A percentile compares a stretch with the other conserved stretches of the same genome.
These are phyloP conservation scores for Aproaerema taeniolella DNA, from an alignment of 2,888 invertebrate genomes.

Conservation along the genomic window DNA sequence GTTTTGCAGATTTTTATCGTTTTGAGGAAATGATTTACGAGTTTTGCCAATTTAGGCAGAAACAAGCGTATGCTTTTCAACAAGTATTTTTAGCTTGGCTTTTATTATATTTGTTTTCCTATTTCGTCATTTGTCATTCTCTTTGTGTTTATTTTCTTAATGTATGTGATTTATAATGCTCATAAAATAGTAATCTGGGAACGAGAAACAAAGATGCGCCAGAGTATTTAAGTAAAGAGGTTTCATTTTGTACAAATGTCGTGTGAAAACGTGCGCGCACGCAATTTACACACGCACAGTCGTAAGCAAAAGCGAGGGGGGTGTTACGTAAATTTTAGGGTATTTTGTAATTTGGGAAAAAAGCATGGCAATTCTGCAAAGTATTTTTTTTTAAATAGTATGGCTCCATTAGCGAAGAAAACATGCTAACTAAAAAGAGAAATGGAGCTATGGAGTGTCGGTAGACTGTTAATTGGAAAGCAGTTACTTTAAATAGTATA, in stretches of 20 bases:
- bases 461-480: too few species aligned
- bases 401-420: too few species aligned
- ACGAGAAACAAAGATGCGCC: conserved; percentile 18
- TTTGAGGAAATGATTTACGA: too few species aligned
- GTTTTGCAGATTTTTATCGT: too few species aligned
- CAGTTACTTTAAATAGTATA: too few species aligned
- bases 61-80: too few species aligned
- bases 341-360: conserved; percentile 3
- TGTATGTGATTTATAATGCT: neutral
- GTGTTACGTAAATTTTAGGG: conserved; percentile 42
- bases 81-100: too few species aligned
- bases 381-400: too few species aligned
- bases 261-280: conserved; percentile 54
- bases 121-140: neutral
- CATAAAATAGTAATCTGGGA: conserved; percentile 17
- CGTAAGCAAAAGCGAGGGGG: conserved; percentile 55
- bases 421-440: too few species aligned
- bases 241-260: conserved; percentile 30
- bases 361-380: conserved; percentile 7
- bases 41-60: too few species aligned
- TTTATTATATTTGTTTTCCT: neutral
- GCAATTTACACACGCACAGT: conserved; percentile 47
- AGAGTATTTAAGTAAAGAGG: conserved; percentile 18
- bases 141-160: neutral
- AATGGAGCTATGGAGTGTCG: too few species aligned